Evolutionary conservation across 2,113 vertebrate species (phyloP), one percentile per base, ranked within the genome.

Genomic region (Pseudopodoces humilis): DNA sequence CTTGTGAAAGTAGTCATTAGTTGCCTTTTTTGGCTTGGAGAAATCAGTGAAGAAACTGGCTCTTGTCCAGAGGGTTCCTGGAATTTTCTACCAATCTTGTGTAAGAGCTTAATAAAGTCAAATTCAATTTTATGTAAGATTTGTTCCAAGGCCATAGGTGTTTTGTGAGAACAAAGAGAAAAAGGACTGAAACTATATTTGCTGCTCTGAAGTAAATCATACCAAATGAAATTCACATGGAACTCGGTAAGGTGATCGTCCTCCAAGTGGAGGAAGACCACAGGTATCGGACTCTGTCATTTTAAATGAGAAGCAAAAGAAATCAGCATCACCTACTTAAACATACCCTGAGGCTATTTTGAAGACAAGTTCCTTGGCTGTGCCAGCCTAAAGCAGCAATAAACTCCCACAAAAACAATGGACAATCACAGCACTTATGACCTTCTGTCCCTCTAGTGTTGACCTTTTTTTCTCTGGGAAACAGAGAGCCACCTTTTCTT

Each of bases 81-180:
- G 85, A 97, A 95, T 91, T 88, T 94, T 95, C 87, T 91, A 82
- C 56, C 49, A 93, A 59, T 10, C n/a, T 91, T 94, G 82, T 88
- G 55, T 70, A 94, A 93, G 43, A 83, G 39, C 25, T 88, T 81
- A 91, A 80, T 90, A 67, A 90, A 94, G 93, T 83, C 18, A 87
- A 77, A 90, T 70, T 80, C 84, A 69, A 55, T 91, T 95, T 86
- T 86, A 72, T 59, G 35, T 63, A 70, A 72, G 39, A 64, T 90
- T 69, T 81, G 23, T 92, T 90, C 79, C 28, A 80, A 91, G 75
- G 33, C 41, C 55, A 75, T 82, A 95, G 72, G 81, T 91, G 28
- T 60, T 94, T 82, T 52, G 13, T 50, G 58, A 85, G 44, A 87
- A 65, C 35, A 77, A 84, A 76, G 50, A 91, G 64, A 14, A 70